phyloP scores from a whole-genome alignment of 2,113 vertebrate genomes.

The Gulo gulo region DNA sequence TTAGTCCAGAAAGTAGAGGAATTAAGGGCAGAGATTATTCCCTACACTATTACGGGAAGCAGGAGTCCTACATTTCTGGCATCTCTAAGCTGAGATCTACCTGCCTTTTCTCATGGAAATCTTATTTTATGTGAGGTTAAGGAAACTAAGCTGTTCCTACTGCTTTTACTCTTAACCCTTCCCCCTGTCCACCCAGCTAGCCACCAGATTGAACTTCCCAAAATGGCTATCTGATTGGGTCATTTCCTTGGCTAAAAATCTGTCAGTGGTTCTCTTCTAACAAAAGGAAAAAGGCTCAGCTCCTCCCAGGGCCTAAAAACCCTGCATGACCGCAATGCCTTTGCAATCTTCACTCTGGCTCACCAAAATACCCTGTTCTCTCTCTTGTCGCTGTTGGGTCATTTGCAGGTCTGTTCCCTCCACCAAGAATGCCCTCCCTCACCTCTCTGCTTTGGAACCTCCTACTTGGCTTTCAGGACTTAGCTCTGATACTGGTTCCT shows the following conservation, averaged over 20 bases:
- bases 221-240: background rate
- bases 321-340: background rate
- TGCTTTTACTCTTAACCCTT: background rate
- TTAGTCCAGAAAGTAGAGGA: background rate
- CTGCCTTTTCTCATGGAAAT: background rate
- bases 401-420: background rate
- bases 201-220: background rate
- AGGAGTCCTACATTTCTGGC: background rate
- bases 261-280: background rate
- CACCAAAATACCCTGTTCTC: background rate
- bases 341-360: background rate
- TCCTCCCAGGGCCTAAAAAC: background rate
- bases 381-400: background rate
- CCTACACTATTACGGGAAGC: background rate
- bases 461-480: background rate
- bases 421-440: background rate
- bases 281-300: background rate
- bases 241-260: background rate
- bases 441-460: background rate
- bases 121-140: background rate
- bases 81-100: background rate
- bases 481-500: background rate
- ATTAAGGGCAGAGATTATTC: background rate
- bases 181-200: background rate
- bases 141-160: background rate